These are phyloP conservation scores for Lymantria dispar DNA, from an alignment of 2,888 invertebrate species.

Conservation along the genomic window DNA sequence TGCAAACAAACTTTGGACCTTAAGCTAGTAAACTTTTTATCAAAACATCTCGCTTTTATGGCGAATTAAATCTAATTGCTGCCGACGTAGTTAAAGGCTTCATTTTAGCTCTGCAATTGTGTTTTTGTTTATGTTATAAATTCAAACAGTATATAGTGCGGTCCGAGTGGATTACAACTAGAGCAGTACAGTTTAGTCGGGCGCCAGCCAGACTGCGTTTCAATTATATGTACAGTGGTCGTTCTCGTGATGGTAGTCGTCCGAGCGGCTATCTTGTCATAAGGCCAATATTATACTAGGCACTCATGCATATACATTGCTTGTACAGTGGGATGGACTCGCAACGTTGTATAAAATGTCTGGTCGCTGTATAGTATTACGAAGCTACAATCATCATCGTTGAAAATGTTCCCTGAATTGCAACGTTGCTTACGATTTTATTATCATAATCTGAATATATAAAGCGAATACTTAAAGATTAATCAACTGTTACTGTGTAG, in stretches of 20 bases:
- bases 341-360: constrained; percentile 11
- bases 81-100: constrained; percentile 32
- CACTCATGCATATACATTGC: constrained; percentile 13
- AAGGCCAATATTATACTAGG: constrained; percentile 17
- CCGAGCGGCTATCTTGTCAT: constrained; percentile 16
- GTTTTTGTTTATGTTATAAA: constrained; percentile 23
- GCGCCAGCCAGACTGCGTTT: constrained; percentile 42
- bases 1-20: constrained; percentile 48
- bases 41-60: constrained; percentile 9
- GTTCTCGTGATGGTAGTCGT: constrained; percentile 26
- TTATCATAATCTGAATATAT: constrained; percentile 12
- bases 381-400: constrained; percentile 12
- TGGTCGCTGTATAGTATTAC: constrained; percentile 7
- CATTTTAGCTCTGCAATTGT: constrained; percentile 20
- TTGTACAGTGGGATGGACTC: constrained; percentile 7
- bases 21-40: constrained; percentile 58
- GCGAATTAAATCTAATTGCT: constrained; percentile 34
- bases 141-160: constrained; percentile 8
- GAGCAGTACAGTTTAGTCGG: constrained; percentile 24
- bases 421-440: constrained; percentile 7
- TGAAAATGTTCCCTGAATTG: constrained; percentile 13
- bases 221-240: constrained; percentile 47
- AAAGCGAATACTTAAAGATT: constrained; percentile 11
- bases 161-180: constrained; percentile 3
- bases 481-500: constrained; percentile 1